Evolutionary conservation across 2,113 vertebrate genomes (phyloP).

Genomic region (Mugil cephalus): DNA sequence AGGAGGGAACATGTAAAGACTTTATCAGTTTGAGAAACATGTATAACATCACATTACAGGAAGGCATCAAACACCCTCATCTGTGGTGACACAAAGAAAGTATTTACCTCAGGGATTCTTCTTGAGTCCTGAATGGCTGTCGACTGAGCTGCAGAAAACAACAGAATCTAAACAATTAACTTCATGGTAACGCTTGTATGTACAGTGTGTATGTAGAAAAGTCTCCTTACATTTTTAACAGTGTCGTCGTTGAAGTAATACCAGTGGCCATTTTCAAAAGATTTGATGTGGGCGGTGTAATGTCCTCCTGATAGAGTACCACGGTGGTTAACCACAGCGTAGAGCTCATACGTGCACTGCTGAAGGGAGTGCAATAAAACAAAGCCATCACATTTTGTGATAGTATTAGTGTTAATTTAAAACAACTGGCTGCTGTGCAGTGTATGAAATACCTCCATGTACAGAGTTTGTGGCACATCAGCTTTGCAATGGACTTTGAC

Average conservation of each 20-base stretch:
- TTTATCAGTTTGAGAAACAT: neutral
- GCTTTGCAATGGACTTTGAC: slow-evolving; percentile 68
- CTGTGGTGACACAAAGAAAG: fast-evolving
- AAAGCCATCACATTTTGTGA: neutral
- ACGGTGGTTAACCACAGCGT: slow-evolving; percentile 74
- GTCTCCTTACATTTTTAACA: slow-evolving; percentile 59
- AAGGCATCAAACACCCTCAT: neutral
- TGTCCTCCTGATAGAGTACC: slow-evolving; percentile 75
- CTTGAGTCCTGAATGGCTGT: neutral
- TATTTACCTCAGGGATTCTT: slow-evolving; percentile 26
- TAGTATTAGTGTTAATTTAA: neutral
- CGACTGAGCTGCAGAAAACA: slow-evolving; percentile 29
- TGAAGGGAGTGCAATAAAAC: slow-evolving; percentile 16
- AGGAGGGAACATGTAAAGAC: neutral
- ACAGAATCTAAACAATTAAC: neutral
- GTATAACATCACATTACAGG: neutral
- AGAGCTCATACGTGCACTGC: slow-evolving; percentile 72
- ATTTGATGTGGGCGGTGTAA: slow-evolving; percentile 74
- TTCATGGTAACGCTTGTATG: no score
- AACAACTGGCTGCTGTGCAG: fast-evolving
- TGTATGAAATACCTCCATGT: neutral
- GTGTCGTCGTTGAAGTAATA: slow-evolving; percentile 73
- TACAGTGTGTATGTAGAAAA: neutral
- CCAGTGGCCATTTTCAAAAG: slow-evolving; percentile 71
- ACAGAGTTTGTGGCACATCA: slow-evolving; percentile 55